Evolutionary conservation across 2,797 vertebrate species (phyloP).

Genomic region (Amphiprion clarkii): DNA sequence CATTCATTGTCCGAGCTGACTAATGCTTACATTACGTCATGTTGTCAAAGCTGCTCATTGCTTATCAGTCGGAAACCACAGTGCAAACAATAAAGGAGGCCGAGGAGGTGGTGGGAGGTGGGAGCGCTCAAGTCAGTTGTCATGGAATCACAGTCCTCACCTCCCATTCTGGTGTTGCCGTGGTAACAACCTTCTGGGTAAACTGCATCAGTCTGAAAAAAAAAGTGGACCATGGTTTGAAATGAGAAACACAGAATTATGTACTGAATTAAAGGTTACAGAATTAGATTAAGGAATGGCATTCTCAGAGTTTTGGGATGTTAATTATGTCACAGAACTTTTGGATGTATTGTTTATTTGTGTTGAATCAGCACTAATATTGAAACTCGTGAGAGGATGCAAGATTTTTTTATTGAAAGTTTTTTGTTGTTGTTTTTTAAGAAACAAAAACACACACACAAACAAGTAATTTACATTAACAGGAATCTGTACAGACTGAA

Average conservation of each 20-base stretch:
- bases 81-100: constrained; percentile 52
- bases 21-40: too few relatives aligned
- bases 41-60: constrained; percentile 19
- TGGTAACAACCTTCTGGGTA: constrained; percentile 86
- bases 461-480: too few relatives aligned
- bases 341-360: constrained; percentile 10
- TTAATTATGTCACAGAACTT: not conserved
- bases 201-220: constrained; percentile 75
- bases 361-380: not conserved
- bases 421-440: too few relatives aligned
- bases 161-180: constrained; percentile 79
- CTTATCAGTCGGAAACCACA: constrained; percentile 43
- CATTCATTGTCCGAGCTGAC: not conserved
- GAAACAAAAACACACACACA: too few relatives aligned
- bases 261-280: not conserved
- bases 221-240: constrained; percentile 79
- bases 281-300: constrained; percentile 14
- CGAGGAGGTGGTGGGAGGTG: constrained; percentile 58
- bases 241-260: constrained; percentile 77
- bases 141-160: constrained; percentile 79
- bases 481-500: too few relatives aligned
- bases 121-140: constrained; percentile 78
- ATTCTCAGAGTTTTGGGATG: not conserved
- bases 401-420: too few relatives aligned
- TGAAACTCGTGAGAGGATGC: not conserved